Base-by-base conservation (phyloP, 2,888 invertebrate species). In the Ernsta delagoae region DNA sequence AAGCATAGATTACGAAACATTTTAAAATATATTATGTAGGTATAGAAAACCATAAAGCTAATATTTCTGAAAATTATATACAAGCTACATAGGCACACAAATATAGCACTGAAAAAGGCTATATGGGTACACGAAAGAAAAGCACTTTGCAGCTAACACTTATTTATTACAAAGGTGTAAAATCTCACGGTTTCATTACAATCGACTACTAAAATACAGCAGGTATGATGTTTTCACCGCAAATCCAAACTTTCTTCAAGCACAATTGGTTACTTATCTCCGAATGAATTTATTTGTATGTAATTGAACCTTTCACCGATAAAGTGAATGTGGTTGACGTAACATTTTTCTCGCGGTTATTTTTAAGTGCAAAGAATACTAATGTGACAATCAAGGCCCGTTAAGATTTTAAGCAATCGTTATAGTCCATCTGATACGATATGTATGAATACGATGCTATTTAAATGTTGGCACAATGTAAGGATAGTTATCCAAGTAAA, bases 251-350 rank as follows among this genome's bases (percentile, higher is more conserved):
- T 73, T 73, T 74, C 72, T 74, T 72, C 54, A 68, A 72, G 66
- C 71, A 74, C 65, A 75, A 71, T 59, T 67, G 70, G 69, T 73
- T 74, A 76, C 74, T 77, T 73, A 78, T 81, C 80, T 83, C 81
- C 80, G 77, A 79, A 59, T 56, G 60, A 67, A 56, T 66, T 60
- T 60, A 67, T 82, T 75, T 77, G 74, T 71, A 74, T 78, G 70
- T 72, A 74, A 75, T 73, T 74, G 68, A 77, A 81, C 84, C 89
- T 89, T 89, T 89, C 88, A 88, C 88, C 79, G 75, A 81, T 83
- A 84, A 81, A 86, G 85, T 82, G 85, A 89, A 84, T 76, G 83
- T 71, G 63, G 53, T 56, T 54, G 59, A 54, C 64, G 64, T 54
- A 62, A 62, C 62, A 34, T 24, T 54, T 39, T 67, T 56, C 54